Evolutionary conservation across 2,888 invertebrate genomes (phyloP), one percentile per base, ranked within the genome.

Genomic region (Tenthredo livida): DNA sequence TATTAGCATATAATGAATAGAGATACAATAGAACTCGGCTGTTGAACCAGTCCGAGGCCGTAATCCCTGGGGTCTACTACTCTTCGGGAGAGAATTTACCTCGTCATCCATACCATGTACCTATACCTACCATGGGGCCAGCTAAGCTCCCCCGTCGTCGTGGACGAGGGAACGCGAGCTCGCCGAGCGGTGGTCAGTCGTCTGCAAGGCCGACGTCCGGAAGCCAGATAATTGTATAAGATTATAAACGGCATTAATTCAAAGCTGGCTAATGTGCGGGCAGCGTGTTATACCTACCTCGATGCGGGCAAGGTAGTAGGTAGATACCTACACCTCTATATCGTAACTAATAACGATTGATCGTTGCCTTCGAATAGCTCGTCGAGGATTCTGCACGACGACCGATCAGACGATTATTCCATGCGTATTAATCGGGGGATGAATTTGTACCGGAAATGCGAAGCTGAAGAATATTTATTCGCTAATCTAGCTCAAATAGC

Each of bases 171-270:
- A 54, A 29, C 77, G 12, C 80, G 29, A 54, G 54, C 77, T 0
- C 40, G n/a, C 50, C 86, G 85, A 80, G 58, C 75, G 78, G 43
- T 85, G 86, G 85, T 85, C 85, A 84, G 86, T 85, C 86, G 86
- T 84, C 86, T 83, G 84, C 85, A 72, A 84, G 85, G 73, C 85
- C 85, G 78, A 84, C 85, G 61, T 85, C 50, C 47, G 67, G 58
- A 67, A 77, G 65, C 70, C 47, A 78, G 67, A 77, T 88, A 88
- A 87, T 88, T 87, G 87, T 87, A 87, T 85, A 85, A 89, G 90
- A 90, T 90, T 90, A 88, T 86, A 87, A 88, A 87, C 89, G 75
- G 87, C 88, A 87, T 90, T 89, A 89, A 89, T 88, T 89, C 88
- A 87, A 86, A 85, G 87, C 87, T 86, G 85, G 67, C 67, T 47